Conservation (phyloP, 2,113 vertebrate genomes). For the Catagonus wagneri region DNA sequence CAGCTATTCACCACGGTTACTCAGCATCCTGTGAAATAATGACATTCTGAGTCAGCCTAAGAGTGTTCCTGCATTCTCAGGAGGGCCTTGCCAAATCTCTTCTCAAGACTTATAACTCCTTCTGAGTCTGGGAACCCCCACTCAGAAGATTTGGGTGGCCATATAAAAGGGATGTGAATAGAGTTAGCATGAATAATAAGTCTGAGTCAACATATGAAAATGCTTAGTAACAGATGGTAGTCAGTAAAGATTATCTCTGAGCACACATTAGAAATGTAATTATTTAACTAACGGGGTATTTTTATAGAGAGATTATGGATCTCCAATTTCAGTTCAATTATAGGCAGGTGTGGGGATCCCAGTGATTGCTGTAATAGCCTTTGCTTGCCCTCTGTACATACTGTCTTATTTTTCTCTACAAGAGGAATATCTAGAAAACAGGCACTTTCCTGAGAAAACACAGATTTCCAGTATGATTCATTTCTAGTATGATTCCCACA, state of each 20-base stretch:
- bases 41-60: background rate
- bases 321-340: constrained; percentile 49
- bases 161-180: background rate
- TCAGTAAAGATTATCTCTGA: constrained; percentile 41
- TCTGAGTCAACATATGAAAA: constrained; percentile 33
- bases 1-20: background rate
- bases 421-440: constrained; percentile 46
- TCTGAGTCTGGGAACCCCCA: background rate
- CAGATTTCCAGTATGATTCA: background rate
- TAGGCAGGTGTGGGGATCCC: background rate
- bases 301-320: constrained; percentile 41
- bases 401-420: background rate
- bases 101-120: background rate
- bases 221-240: constrained; percentile 5
- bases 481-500: background rate
- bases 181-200: background rate
- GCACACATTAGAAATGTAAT: constrained; percentile 36
- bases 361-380: background rate
- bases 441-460: background rate
- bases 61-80: background rate
- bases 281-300: constrained; percentile 54
- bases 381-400: background rate
- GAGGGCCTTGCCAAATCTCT: background rate
- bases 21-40: background rate
- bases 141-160: background rate